Evolutionary conservation across 2,113 vertebrate genomes (phyloP), one percentile per base, ranked within the genome.

Genomic region (Varanus salvator): DNA sequence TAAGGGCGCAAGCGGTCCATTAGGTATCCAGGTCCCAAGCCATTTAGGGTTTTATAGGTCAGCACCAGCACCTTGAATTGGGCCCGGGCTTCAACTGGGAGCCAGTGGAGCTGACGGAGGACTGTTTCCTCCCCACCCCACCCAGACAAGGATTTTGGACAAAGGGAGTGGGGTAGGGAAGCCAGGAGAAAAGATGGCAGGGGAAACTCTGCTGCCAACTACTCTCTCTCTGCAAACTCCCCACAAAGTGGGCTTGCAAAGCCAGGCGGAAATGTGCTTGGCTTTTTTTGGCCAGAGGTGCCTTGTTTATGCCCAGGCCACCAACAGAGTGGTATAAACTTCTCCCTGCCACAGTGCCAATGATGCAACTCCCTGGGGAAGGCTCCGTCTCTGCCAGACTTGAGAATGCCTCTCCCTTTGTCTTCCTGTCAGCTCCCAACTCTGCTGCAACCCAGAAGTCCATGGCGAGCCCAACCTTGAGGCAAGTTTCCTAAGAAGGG

Each of bases 361-460:
- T 82, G 80, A 75, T 74, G 80, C 52, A 75, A 64, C 29, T 89
- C 52, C 80, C 14, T 1, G 6, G 48, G 94, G 92, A 93, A 92
- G 94, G 90, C 94, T 95, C 93, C 95, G 90, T 2, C 21, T 6
- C 84, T 80, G 90, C 89, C 14, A 87, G 92, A 93, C 31, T 60
- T 74, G 34, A 23, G 66, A 80, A 87, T 69, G 48, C 6, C 29
- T 74, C 80, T 74, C 68, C 52, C 48, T 38, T 21, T 71, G 48
- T 80, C 76, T 80, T 34, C 38, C 0, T 23, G 44, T 60, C 86
- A 80, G 31, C 60, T 27, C 66, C 14, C 3, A 60, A 52, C 48
- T 71, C 15, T 1, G 11, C 23, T 38, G 77, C 1, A 1, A 11
- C 23, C 11, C 11, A 12, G 27, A 34, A 6, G n/a, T 6, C 4